Percentiles rank a stretch among this genome's conserved stretches.
Conservation (phyloP, 2,888 invertebrate species). For the Gerris lacustris region DNA sequence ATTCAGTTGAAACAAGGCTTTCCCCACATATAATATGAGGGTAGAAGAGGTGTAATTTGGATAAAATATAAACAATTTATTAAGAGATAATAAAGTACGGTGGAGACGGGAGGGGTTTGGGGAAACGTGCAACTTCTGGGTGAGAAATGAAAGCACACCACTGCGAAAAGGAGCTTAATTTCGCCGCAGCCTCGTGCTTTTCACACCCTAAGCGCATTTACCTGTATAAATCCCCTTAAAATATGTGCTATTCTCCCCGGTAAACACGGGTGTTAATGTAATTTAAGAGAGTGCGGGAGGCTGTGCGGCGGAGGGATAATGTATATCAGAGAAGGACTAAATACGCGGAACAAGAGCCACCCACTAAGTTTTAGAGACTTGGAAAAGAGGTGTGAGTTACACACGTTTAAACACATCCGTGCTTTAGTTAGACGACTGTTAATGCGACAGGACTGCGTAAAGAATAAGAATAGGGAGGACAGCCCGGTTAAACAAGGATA, state of each 20-base stretch:
- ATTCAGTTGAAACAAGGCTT: background rate
- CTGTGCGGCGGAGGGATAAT: background rate
- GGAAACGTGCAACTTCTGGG: background rate
- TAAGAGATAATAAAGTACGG: background rate
- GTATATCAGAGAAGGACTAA: background rate
- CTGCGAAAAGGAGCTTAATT: slow-evolving; percentile 2
- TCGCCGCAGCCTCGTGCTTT: background rate
- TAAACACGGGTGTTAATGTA: background rate
- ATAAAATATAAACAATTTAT: slow-evolving; percentile 5
- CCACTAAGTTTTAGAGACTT: background rate
- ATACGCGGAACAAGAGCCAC: background rate
- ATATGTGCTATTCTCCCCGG: background rate
- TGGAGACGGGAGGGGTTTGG: background rate
- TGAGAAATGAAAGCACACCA: background rate
- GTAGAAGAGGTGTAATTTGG: background rate
- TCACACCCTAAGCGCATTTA: slow-evolving; percentile 1
- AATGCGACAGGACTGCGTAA: no score
- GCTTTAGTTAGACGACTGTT: no score
- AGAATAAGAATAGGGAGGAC: no score
- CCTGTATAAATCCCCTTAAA: slow-evolving; percentile 5
- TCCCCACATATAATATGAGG: no score
- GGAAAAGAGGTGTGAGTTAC: background rate
- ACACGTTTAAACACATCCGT: background rate
- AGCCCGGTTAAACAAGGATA: no score
- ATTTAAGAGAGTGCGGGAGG: background rate